Percentiles rank a stretch among this genome's conserved stretches.
These are phyloP conservation scores for Anableps anableps DNA, from an alignment of 2,797 vertebrate species.

Conservation along the genomic window DNA sequence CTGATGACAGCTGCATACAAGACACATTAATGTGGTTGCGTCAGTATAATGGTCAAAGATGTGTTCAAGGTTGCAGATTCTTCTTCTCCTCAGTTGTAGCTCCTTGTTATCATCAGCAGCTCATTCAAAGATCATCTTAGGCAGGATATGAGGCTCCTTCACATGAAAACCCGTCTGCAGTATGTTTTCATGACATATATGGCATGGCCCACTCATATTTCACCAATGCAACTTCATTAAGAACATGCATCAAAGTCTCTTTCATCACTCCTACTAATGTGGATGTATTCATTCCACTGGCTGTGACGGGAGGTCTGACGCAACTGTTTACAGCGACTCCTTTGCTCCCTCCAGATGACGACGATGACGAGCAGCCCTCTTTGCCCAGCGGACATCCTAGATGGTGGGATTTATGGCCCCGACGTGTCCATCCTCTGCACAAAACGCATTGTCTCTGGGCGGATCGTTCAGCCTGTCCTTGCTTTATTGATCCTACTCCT, in stretches of 20 bases:
- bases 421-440: conserved; percentile 64
- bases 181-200: conserved; percentile 77
- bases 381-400: conserved; percentile 56
- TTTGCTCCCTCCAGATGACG: conserved; percentile 49
- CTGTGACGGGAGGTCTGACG: conserved; percentile 75
- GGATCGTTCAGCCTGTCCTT: conserved; percentile 81
- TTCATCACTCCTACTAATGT: conserved; percentile 80
- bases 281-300: conserved; percentile 80
- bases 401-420: conserved; percentile 78
- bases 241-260: conserved; percentile 75
- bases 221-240: conserved; percentile 57
- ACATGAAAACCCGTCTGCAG: conserved; percentile 60
- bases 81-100: conserved; percentile 43
- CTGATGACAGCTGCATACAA: neutral
- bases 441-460: conserved; percentile 75
- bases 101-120: conserved; percentile 64
- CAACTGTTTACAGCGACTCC: conserved; percentile 76
- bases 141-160: conserved; percentile 30
- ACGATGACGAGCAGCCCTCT: conserved; percentile 55
- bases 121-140: conserved; percentile 47
- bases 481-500: conserved; percentile 82
- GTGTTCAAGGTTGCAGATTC: conserved; percentile 61
- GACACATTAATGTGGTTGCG: neutral
- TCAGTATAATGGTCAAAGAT: conserved; percentile 61
- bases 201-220: conserved; percentile 75